Conservation (phyloP, 2,113 vertebrate genomes). For the Capreolus pygargus region DNA sequence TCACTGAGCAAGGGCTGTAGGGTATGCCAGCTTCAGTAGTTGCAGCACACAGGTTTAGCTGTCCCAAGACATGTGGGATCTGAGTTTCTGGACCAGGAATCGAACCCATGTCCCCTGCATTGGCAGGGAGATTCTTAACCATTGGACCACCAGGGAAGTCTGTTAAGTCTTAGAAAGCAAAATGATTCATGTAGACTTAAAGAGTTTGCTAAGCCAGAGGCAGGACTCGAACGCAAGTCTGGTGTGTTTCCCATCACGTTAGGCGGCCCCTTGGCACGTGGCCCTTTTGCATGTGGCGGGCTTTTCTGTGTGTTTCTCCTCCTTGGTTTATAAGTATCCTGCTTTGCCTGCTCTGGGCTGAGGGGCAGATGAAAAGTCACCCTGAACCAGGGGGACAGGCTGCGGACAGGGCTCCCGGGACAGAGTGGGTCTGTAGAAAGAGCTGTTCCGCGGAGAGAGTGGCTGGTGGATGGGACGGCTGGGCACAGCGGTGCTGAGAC, state of each 20-base stretch:
- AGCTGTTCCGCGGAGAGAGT: background rate
- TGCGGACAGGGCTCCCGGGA: accelerated
- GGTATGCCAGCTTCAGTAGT: background rate
- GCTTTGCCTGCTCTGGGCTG: background rate
- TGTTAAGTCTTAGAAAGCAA: background rate
- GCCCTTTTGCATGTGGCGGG: background rate
- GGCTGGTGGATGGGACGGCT: accelerated
- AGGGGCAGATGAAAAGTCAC: background rate
- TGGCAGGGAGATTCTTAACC: background rate
- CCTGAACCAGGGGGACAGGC: background rate
- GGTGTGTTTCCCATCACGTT: background rate
- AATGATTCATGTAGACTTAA: background rate
- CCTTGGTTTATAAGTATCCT: background rate
- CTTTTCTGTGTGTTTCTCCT: background rate
- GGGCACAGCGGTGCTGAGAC: background rate
- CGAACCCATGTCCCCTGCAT: background rate
- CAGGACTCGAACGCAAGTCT: background rate
- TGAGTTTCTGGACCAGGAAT: background rate
- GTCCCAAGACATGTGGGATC: background rate
- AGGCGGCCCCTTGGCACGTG: accelerated
- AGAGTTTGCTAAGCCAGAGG: background rate
- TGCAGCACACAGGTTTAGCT: background rate
- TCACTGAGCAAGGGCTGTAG: background rate
- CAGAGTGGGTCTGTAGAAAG: background rate
- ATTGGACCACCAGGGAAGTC: background rate